Evolutionary conservation across 2,113 vertebrate species (phyloP).

Genomic region (Anguilla rostrata): DNA sequence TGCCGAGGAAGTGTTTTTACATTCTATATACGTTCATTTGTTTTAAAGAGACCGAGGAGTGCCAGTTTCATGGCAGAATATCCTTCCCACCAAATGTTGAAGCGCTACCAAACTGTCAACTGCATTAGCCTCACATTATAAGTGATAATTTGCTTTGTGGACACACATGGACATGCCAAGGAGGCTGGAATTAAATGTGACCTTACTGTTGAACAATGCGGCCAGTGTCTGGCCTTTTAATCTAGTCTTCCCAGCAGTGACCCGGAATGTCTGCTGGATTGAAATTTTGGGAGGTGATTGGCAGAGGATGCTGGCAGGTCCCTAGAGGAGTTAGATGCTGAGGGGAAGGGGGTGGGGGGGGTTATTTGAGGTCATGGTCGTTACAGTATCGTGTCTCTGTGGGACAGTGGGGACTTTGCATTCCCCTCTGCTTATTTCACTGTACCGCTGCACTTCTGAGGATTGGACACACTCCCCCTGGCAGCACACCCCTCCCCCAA

Average conservation of each 20-base stretch:
- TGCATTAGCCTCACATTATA: background rate
- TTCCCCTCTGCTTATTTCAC: slow-evolving; percentile 18
- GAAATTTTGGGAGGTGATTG: background rate
- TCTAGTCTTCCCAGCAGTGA: background rate
- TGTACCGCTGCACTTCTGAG: background rate
- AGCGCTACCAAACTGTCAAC: background rate
- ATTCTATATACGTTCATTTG: background rate
- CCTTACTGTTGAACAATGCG: background rate
- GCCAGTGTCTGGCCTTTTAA: background rate
- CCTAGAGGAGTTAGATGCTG: background rate
- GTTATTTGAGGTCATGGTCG: background rate
- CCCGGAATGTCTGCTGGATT: background rate
- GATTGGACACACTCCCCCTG: background rate
- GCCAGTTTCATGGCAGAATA: background rate
- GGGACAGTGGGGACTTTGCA: slow-evolving; percentile 1
- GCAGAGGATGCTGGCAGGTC: background rate
- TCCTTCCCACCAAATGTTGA: background rate
- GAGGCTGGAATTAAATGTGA: background rate
- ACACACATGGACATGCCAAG: background rate
- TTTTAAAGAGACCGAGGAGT: background rate
- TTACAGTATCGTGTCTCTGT: slow-evolving; percentile 6
- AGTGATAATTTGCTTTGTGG: background rate
- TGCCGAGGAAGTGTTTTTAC: background rate
- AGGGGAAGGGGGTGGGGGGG: background rate
- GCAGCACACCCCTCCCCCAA: background rate